These are phyloP conservation scores for Myiotriccus ornatus DNA, from an alignment of 2,797 vertebrate species.

Conservation along the genomic window DNA sequence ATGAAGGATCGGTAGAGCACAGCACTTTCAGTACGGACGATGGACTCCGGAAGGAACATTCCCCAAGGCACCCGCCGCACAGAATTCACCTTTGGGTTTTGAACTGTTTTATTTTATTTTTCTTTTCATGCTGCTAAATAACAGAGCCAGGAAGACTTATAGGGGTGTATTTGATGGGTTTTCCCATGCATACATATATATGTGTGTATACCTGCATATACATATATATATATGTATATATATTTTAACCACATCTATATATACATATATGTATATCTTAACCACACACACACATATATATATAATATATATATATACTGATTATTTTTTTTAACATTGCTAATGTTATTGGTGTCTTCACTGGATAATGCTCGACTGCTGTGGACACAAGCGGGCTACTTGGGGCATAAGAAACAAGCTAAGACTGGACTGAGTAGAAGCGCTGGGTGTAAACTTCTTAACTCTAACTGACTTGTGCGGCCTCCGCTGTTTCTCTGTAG, in stretches of 20 bases:
- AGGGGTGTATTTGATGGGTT: slow-evolving; percentile 81
- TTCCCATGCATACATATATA: slow-evolving; percentile 79
- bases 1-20: slow-evolving; percentile 94
- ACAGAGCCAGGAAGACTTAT: slow-evolving; percentile 80
- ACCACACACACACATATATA: slow-evolving; percentile 66
- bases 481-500: slow-evolving; percentile 64
- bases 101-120: slow-evolving; percentile 77
- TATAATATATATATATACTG: slow-evolving; percentile 73
- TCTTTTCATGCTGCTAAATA: slow-evolving; percentile 84
- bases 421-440: slow-evolving; percentile 70
- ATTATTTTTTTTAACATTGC: slow-evolving; percentile 80
- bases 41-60: slow-evolving; percentile 88
- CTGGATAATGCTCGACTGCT: slow-evolving; percentile 84
- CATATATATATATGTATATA: slow-evolving; percentile 75
- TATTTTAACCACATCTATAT: slow-evolving; percentile 72
- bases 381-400: slow-evolving; percentile 77
- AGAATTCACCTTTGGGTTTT: slow-evolving; percentile 77
- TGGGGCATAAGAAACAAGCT: slow-evolving; percentile 71
- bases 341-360: slow-evolving; percentile 85
- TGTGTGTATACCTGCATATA: slow-evolving; percentile 73
- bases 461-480: slow-evolving; percentile 65
- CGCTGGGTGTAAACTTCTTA: slow-evolving; percentile 68
- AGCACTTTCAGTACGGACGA: slow-evolving; percentile 95
- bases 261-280: slow-evolving; percentile 67
- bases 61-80: slow-evolving; percentile 81